Percentiles rank a stretch among this genome's conserved stretches.
phyloP scores from a whole-genome alignment of 2,797 vertebrate genomes.

The Linurgus olivaceus region DNA sequence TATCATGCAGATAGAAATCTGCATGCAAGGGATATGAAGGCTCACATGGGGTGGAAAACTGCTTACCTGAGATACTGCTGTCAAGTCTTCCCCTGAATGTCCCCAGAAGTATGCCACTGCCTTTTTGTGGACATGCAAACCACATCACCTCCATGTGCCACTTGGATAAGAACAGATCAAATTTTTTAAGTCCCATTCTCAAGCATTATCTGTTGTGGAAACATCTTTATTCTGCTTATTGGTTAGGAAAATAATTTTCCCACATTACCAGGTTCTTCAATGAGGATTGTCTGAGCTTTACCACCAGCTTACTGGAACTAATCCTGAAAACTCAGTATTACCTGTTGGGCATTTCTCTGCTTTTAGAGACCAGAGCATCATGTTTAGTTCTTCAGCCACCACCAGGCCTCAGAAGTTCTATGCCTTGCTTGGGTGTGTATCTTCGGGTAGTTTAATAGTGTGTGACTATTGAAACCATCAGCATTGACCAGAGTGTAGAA shows the following conservation, averaged over 20 bases:
- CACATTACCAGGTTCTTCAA: not conserved
- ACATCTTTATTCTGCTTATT: not conserved
- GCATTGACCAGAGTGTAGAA: not conserved
- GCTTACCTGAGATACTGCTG: not conserved
- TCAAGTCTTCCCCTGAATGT: not conserved
- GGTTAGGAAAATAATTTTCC: not conserved
- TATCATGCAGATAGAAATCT: not conserved
- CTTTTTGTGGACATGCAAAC: not conserved
- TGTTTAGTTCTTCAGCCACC: not conserved
- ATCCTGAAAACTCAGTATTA: not conserved
- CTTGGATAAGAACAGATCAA: not conserved
- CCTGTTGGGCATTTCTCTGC: not conserved
- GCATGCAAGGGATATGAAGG: not conserved
- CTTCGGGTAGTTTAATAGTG: not conserved
- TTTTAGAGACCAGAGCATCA: fast-evolving
- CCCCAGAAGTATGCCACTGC: not conserved
- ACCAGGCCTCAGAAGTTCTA: not conserved
- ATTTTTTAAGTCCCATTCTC: not conserved
- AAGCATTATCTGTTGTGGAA: not conserved
- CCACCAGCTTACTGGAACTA: not conserved
- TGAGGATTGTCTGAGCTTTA: not conserved
- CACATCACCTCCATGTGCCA: fast-evolving
- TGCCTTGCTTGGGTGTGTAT: not conserved
- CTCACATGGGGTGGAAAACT: not conserved
- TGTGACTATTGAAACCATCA: not conserved